Evolutionary conservation across 2,888 invertebrate species (phyloP).

Genomic region (Hemicrepidius hirtus): DNA sequence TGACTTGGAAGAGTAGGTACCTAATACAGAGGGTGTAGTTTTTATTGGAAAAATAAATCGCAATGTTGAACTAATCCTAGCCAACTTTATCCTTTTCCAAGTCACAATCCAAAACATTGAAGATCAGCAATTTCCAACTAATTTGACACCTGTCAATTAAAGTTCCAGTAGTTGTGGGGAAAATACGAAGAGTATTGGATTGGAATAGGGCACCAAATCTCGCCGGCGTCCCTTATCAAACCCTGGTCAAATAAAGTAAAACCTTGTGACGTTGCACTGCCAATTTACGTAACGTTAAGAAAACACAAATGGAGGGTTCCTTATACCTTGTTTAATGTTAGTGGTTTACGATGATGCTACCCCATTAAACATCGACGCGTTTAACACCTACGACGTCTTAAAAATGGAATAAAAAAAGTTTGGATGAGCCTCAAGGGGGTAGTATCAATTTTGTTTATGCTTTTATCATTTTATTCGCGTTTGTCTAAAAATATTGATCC

Average conservation of each 20-base stretch:
- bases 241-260: background rate
- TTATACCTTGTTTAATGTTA: background rate
- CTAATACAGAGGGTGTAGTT: no score
- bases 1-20: no score
- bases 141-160: conserved; percentile 46
- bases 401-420: no score
- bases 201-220: background rate
- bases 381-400: no score
- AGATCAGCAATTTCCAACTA: conserved; percentile 35
- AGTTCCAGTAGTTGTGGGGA: background rate
- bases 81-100: background rate
- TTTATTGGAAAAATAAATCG: no score
- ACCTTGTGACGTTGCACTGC: background rate
- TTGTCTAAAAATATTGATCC: no score
- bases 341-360: background rate
- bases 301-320: background rate
- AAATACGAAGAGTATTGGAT: background rate
- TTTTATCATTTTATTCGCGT: no score
- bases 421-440: no score
- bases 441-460: no score
- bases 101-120: background rate
- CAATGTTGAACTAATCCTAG: no score
- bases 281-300: background rate
- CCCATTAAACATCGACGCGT: no score
- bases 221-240: conserved; percentile 3